Evolutionary conservation across 2,888 invertebrate species (phyloP).

Genomic region (Torymus aiolomorphi): DNA sequence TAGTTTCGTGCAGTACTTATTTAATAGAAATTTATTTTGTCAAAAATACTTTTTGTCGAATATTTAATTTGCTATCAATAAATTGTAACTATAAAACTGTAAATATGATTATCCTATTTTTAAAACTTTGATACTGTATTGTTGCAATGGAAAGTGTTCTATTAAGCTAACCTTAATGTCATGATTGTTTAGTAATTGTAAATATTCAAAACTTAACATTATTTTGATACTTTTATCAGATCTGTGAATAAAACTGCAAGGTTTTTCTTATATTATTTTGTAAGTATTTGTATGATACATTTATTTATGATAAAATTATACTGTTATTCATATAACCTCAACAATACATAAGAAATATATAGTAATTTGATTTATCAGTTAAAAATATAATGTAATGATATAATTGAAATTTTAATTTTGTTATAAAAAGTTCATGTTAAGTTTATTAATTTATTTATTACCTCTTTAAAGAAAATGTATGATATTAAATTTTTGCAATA

Average conservation of each 20-base stretch:
- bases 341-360: no score
- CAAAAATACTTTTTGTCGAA: neutral
- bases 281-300: constrained; percentile 34
- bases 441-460: no score
- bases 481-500: no score
- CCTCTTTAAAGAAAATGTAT: no score
- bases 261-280: constrained; percentile 18
- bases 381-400: neutral
- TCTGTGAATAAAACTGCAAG: constrained; percentile 11
- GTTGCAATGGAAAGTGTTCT: constrained; percentile 9
- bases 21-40: neutral
- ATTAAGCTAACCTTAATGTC: constrained; percentile 43
- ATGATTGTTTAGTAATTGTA: constrained; percentile 10
- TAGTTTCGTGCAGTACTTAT: neutral
- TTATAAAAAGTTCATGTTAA: no score
- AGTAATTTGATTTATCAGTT: no score
- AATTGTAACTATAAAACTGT: constrained; percentile 1
- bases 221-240: constrained; percentile 17
- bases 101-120: constrained; percentile 36
- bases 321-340: neutral
- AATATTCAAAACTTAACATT: constrained; percentile 32
- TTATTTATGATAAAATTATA: neutral
- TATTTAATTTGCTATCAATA: neutral
- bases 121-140: constrained; percentile 6
- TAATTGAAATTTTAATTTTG: neutral